These are phyloP conservation scores for Spea hammondii DNA, from an alignment of 2,797 vertebrate species.

Conservation along the genomic window DNA sequence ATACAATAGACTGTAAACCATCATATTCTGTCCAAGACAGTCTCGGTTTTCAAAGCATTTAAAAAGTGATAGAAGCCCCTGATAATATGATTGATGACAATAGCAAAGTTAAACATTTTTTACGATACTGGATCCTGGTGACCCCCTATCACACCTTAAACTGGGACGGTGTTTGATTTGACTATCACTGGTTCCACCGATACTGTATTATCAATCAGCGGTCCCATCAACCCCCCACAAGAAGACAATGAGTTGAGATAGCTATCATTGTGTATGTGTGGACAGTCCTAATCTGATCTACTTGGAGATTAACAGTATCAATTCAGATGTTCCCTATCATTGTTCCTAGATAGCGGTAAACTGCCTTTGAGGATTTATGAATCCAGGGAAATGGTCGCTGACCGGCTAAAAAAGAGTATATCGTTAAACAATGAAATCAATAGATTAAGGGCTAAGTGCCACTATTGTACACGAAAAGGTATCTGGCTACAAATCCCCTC, in stretches of 20 bases:
- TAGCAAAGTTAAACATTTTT: neutral
- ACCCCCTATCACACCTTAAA: constrained; percentile 11
- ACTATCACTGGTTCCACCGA: neutral
- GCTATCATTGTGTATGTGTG: neutral
- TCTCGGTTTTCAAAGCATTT: constrained; percentile 12
- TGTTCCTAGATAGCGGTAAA: constrained; percentile 1
- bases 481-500: neutral
- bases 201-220: constrained; percentile 1
- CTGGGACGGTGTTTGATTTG: neutral
- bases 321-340: constrained; percentile 9
- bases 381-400: neutral
- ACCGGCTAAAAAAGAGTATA: neutral
- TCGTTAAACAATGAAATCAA: neutral
- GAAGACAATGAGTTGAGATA: constrained; percentile 37
- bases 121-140: neutral
- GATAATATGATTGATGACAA: neutral
- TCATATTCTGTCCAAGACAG: neutral
- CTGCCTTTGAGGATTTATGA: neutral
- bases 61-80: no score
- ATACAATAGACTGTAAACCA: no score
- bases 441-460: neutral
- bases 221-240: constrained; percentile 4
- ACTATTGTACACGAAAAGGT: neutral
- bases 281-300: constrained; percentile 20
- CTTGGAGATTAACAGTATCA: constrained; percentile 5